Evolutionary conservation across 2,888 invertebrate genomes (phyloP).

Genomic region (Notocelia uddmanniana): DNA sequence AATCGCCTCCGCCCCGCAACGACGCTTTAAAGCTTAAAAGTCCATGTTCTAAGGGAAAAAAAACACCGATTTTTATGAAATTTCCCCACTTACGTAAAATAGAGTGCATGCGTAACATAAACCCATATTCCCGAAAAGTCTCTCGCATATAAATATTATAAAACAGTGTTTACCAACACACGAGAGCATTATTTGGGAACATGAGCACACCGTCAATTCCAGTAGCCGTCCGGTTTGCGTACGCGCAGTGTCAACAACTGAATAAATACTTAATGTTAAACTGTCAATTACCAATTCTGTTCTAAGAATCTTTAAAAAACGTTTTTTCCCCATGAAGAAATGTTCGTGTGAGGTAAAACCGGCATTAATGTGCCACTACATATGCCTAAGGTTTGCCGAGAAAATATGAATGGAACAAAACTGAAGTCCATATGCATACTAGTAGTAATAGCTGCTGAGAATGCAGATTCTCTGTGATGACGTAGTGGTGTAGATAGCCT

Average conservation of each 20-base stretch:
- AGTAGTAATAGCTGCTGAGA: no score
- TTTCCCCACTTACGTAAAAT: no score
- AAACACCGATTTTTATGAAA: no score
- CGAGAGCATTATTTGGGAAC: conserved; percentile 13
- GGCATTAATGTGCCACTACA: not conserved
- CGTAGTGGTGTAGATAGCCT: no score
- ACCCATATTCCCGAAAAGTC: no score
- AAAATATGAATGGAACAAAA: not conserved
- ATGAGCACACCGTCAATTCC: conserved; percentile 27
- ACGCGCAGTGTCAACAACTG: not conserved
- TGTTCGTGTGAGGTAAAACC: not conserved
- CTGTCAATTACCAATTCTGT: not conserved
- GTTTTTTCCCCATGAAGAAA: conserved; percentile 22
- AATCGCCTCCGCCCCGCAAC: no score
- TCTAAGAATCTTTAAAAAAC: conserved; percentile 5
- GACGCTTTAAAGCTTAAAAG: no score
- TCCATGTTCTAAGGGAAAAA: no score
- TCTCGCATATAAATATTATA: not conserved
- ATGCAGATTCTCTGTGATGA: no score
- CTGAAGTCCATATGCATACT: not conserved
- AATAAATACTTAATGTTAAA: conserved; percentile 2
- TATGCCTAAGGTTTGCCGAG: not conserved
- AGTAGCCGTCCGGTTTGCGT: conserved; percentile 1
- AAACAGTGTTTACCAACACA: conserved; percentile 4
- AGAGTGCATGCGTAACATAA: no score